Percentiles rank a stretch among this genome's conserved stretches.
Conservation (phyloP, 2,113 vertebrate genomes). For the Xerus inauris region DNA sequence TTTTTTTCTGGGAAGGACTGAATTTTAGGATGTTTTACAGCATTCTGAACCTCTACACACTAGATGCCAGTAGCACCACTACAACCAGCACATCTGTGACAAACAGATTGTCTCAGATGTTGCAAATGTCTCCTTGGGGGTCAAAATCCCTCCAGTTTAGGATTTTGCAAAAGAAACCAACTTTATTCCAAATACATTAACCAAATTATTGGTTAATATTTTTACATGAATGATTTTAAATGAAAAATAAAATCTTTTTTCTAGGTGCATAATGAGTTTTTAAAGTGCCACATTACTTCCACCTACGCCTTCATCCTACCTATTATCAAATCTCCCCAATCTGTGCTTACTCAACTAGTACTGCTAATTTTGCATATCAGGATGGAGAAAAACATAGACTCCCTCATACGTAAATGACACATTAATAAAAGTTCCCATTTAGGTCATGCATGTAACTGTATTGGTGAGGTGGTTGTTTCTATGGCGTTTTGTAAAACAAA, state of each 20-base stretch:
- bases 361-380: background rate
- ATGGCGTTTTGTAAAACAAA: background rate
- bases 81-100: background rate
- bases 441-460: background rate
- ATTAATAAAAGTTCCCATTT: background rate
- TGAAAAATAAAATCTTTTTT: background rate
- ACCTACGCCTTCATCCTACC: background rate
- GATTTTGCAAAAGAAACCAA: background rate
- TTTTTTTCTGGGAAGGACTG: rapidly evolving
- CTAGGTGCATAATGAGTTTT: background rate
- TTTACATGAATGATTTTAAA: background rate
- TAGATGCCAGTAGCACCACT: background rate
- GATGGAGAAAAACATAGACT: background rate
- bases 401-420: background rate
- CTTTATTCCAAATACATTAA: background rate
- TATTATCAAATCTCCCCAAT: background rate
- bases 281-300: background rate
- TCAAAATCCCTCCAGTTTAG: background rate
- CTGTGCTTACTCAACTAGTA: background rate
- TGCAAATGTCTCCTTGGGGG: background rate
- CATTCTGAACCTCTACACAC: background rate
- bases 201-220: background rate
- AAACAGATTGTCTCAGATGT: background rate
- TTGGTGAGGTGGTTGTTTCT: background rate
- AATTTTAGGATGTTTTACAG: background rate